Percentiles rank a stretch among this genome's conserved stretches.
phyloP scores from a whole-genome alignment of 2,888 invertebrate species.

The Drosophila austrosaltans region DNA sequence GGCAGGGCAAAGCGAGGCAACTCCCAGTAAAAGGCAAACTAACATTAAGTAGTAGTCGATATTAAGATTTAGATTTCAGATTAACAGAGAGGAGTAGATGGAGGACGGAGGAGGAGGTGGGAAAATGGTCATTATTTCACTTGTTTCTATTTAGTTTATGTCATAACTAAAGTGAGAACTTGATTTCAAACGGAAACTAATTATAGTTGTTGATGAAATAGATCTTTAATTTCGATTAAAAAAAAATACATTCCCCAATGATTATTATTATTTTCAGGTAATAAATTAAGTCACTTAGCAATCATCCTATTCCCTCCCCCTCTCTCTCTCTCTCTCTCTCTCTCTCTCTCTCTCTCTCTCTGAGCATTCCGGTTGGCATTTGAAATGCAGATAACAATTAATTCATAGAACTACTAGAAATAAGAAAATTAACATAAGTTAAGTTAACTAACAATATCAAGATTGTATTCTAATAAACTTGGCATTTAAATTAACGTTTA shows the following conservation, averaged over 20 bases:
- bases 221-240: constrained; percentile 21
- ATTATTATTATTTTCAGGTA: constrained; percentile 26
- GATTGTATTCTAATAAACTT: constrained; percentile 2
- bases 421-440: constrained; percentile 1
- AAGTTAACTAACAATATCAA: background rate
- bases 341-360: background rate
- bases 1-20: background rate
- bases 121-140: constrained; percentile 25
- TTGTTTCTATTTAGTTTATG: constrained; percentile 6
- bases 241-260: constrained; percentile 30
- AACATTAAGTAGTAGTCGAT: constrained; percentile 38
- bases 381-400: constrained; percentile 23
- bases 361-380: constrained; percentile 7
- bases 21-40: background rate
- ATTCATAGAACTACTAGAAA: constrained; percentile 1
- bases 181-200: constrained; percentile 25
- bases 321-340: background rate
- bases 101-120: background rate
- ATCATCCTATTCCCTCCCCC: background rate
- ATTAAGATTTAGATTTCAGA: constrained; percentile 24
- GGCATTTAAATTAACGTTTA: background rate
- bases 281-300: background rate
- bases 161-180: constrained; percentile 31
- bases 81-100: constrained; percentile 23
- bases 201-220: constrained; percentile 45